Evolutionary conservation across 92 coral and sea anemone genomes (phyloP).

Genomic region (Plumapathes pennacea): DNA sequence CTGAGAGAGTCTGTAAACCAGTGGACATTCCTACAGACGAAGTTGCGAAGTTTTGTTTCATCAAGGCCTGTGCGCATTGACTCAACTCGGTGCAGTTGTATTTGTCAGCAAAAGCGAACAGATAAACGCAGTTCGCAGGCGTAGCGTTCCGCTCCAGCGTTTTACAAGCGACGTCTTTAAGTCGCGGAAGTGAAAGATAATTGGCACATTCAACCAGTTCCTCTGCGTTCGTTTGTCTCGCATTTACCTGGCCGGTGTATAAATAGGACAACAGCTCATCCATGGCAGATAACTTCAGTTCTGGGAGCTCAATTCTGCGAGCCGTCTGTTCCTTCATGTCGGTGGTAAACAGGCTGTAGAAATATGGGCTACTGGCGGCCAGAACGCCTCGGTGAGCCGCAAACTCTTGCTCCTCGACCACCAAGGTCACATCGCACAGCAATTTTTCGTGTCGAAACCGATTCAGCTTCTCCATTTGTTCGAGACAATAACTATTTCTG

Average conservation of each 20-base stretch:
- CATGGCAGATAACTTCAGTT: slow-evolving; percentile 47
- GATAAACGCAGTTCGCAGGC: slow-evolving; percentile 68
- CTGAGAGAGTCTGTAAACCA: slow-evolving; percentile 56
- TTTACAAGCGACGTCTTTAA: slow-evolving; percentile 71
- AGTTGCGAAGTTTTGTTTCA: slow-evolving; percentile 70
- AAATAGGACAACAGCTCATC: slow-evolving; percentile 54
- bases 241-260: slow-evolving; percentile 73
- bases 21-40: slow-evolving; percentile 76
- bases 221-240: slow-evolving; percentile 73
- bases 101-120: slow-evolving; percentile 71
- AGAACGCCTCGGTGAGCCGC: slow-evolving; percentile 65
- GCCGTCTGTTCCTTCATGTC: slow-evolving; percentile 72
- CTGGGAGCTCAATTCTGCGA: slow-evolving; percentile 43
- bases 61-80: slow-evolving; percentile 66
- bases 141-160: slow-evolving; percentile 65
- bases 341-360: slow-evolving; percentile 64
- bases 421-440: slow-evolving; percentile 58
- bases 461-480: slow-evolving; percentile 24
- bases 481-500: slow-evolving; percentile 10
- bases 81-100: slow-evolving; percentile 77
- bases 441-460: slow-evolving; percentile 44
- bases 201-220: slow-evolving; percentile 78
- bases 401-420: slow-evolving; percentile 66
- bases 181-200: slow-evolving; percentile 69
- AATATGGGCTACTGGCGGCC: slow-evolving; percentile 66